phyloP scores from a whole-genome alignment of 2,888 invertebrate species.

The Thysanoteuthis rhombus region DNA sequence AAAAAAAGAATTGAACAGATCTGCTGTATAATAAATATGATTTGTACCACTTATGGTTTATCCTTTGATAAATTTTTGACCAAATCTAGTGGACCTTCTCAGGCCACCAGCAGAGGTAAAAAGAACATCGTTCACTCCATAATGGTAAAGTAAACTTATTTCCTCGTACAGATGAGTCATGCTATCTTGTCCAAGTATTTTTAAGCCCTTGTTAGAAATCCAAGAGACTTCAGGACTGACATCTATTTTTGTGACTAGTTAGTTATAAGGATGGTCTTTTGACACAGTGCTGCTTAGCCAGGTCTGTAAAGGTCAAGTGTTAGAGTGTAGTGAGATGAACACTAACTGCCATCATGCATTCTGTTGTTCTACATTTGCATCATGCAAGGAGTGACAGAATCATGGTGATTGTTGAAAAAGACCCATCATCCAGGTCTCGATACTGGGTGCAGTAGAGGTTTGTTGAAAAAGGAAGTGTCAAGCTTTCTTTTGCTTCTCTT shows the following conservation, averaged over 20 bases:
- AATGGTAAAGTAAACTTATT: not conserved
- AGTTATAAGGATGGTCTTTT: not conserved
- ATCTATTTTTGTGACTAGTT: not conserved
- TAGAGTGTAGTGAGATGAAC: not conserved
- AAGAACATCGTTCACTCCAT: too few relatives aligned
- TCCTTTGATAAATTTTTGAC: too few relatives aligned
- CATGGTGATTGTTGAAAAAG: not conserved
- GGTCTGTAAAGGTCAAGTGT: not conserved
- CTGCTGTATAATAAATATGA: too few relatives aligned
- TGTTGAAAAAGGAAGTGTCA: not conserved
- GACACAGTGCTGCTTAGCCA: not conserved
- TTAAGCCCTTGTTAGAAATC: not conserved
- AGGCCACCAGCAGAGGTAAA: too few relatives aligned
- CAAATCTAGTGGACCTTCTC: too few relatives aligned
- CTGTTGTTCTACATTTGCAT: not conserved
- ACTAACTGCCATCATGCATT: not conserved
- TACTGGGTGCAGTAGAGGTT: not conserved
- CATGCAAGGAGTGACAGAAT: not conserved
- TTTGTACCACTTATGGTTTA: too few relatives aligned
- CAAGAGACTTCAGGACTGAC: not conserved
- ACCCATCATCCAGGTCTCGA: not conserved
- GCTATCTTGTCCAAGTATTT: not conserved
- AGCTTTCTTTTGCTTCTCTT: not conserved
- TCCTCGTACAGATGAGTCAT: not conserved
- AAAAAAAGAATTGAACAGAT: too few relatives aligned